phyloP scores from a whole-genome alignment of 53 echinoderm and acorn worm genomes.

The Stichopus horrens region DNA sequence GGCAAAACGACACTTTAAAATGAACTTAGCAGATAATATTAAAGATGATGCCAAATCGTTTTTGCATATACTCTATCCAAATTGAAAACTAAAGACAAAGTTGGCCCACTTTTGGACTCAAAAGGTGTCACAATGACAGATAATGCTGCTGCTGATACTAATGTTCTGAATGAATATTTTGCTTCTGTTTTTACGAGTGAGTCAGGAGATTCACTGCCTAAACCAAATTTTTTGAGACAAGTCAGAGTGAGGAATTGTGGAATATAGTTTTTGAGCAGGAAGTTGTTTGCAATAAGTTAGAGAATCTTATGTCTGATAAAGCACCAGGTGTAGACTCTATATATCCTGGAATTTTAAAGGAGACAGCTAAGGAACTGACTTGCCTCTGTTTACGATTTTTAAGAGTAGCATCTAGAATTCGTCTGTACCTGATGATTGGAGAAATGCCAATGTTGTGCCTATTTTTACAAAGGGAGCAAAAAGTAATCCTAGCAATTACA shows the following conservation, averaged over 20 bases:
- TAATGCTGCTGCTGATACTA: not conserved
- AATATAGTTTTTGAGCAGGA: not conserved
- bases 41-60: constrained; percentile 18
- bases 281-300: not conserved
- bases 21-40: constrained; percentile 8
- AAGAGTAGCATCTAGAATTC: not conserved
- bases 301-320: not conserved
- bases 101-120: not conserved
- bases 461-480: not conserved
- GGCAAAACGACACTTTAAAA: constrained; percentile 29
- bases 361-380: not conserved
- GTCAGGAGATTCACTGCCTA: not conserved
- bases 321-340: not conserved
- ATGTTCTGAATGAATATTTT: constrained; percentile 3
- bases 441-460: not conserved
- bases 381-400: not conserved
- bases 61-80: not conserved
- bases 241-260: not conserved
- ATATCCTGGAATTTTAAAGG: not conserved
- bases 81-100: constrained; percentile 5
- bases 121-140: not conserved
- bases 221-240: not conserved
- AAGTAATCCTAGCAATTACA: not conserved
- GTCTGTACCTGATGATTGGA: constrained; percentile 15
- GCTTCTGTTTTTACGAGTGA: not conserved